phyloP scores from a whole-genome alignment of 2,113 vertebrate species.

The Dendropsophus ebraccatus region DNA sequence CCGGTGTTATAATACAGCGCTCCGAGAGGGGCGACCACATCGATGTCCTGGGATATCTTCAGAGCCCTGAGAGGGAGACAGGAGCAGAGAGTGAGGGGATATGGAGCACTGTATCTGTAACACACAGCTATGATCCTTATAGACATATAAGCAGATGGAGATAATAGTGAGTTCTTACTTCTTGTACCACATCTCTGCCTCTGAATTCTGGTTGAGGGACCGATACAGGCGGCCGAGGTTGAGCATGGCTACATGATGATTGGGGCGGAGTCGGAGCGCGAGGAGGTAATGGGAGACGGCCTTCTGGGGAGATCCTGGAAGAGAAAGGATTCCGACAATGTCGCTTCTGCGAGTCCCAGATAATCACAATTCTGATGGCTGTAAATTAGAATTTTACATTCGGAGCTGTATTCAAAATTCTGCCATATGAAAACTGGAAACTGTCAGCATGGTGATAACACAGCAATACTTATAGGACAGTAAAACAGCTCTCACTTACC shows the following conservation, averaged over 20 bases:
- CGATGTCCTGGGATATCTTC: conserved; percentile 83
- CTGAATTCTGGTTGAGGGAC: conserved; percentile 84
- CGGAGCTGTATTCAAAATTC: background rate
- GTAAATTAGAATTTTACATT: background rate
- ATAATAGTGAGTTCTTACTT: too few relatives aligned
- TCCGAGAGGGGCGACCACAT: conserved; percentile 88
- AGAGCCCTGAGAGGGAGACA: conserved; percentile 76
- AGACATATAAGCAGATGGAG: too few relatives aligned
- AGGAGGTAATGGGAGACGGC: conserved; percentile 88
- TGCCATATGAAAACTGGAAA: background rate
- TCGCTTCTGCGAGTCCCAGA: background rate
- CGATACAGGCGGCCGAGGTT: conserved; percentile 93
- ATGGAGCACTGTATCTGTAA: background rate
- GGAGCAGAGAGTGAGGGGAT: background rate
- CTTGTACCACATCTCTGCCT: conserved; percentile 92
- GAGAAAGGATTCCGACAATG: background rate
- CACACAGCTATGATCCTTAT: too few relatives aligned
- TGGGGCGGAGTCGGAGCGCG: conserved; percentile 86
- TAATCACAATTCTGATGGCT: too few relatives aligned
- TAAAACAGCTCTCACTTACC: conserved; percentile 73
- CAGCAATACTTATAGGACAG: background rate
- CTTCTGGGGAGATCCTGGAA: conserved; percentile 79
- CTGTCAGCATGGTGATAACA: background rate
- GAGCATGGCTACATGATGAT: conserved; percentile 95
- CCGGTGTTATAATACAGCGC: conserved; percentile 97